A percentile compares a stretch with the other conserved stretches of the same genome.
These are phyloP conservation scores for Zapornia atra DNA, from an alignment of 2,113 vertebrate genomes.

Conservation along the genomic window DNA sequence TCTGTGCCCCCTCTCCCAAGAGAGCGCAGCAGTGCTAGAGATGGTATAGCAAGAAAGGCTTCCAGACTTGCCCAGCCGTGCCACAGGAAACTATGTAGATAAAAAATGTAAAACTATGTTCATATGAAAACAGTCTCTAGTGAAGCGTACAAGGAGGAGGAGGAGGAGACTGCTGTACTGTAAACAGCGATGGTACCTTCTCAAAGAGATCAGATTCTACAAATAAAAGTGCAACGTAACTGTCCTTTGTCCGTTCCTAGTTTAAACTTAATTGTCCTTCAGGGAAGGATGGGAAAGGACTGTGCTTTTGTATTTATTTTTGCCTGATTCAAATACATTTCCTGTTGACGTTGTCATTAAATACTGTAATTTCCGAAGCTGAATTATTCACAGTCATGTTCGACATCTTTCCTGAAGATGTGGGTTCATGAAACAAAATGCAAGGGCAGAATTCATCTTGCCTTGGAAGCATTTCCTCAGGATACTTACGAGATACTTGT, in stretches of 20 bases:
- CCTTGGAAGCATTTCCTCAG: neutral
- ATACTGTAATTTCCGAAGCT: conserved; percentile 36
- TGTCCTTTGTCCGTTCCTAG: neutral
- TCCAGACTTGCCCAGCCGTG: neutral
- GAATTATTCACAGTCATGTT: neutral
- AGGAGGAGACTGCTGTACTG: neutral
- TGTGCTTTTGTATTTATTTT: conserved; percentile 47
- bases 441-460: neutral
- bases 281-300: conserved; percentile 20
- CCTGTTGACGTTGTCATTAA: conserved; percentile 53
- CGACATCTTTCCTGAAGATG: conserved; percentile 9
- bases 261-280: conserved; percentile 34
- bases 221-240: neutral
- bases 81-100: neutral
- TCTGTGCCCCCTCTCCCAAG: neutral
- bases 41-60: neutral
- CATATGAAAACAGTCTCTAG: neutral
- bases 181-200: neutral
- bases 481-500: neutral
- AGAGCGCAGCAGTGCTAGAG: neutral
- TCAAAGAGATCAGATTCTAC: neutral
- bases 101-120: neutral
- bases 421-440: neutral
- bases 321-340: conserved; percentile 30
- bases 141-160: neutral